Base-by-base conservation (phyloP, 2,113 vertebrate genomes). In the Turdus rufiventris region DNA sequence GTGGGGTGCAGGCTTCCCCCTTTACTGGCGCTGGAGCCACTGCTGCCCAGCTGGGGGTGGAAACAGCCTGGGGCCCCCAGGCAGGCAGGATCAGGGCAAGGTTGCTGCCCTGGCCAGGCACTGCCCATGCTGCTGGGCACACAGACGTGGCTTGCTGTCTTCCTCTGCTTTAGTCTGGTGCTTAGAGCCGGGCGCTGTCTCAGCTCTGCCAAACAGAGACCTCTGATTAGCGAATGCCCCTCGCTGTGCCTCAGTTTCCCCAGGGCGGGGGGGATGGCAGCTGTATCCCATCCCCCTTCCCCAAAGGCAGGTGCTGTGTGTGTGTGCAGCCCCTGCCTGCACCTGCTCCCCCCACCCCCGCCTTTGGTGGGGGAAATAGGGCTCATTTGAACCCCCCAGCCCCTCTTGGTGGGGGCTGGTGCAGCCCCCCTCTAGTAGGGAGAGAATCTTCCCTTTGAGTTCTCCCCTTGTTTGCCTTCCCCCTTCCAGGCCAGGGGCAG, bases 91-190 rank as follows among this genome's bases (percentile, higher is more conserved):
- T 40, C 47, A 71, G 70, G 91, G 72, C 8, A 1, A 62, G 19
- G 47, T 51, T 95, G 73, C 74, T 26, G 8, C 71, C 79, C 53
- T 62, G 48, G 79, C 38, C 2, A 4, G 63, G 77, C 7, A 4
- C 56, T 65, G 71, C 90, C 71, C 1, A 1, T 2, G 14, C 65
- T 66, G 67, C 94, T 56, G 88, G 70, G 66, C 66, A 67, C 26
- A 3, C 93, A 86, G 80, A 87, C 1, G 5, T 92, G 94, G 91
- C 91, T 96, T 83, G 36, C 94, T 89, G 96, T 96, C 96, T 96
- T 96, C 96, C 96, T 96, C 93, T 92, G 96, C 96, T 96, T 96
- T 89, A 94, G 94, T 96, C 91, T 96, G 96, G 94, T 96, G 95
- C 95, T 95, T 88, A 76, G 96, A 93, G 95, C 95, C 5, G 79